Percentiles rank a stretch among this genome's conserved stretches.
Evolutionary conservation across 2,888 invertebrate genomes (phyloP).

Genomic region (Gastracanthus pulcherrimus): DNA sequence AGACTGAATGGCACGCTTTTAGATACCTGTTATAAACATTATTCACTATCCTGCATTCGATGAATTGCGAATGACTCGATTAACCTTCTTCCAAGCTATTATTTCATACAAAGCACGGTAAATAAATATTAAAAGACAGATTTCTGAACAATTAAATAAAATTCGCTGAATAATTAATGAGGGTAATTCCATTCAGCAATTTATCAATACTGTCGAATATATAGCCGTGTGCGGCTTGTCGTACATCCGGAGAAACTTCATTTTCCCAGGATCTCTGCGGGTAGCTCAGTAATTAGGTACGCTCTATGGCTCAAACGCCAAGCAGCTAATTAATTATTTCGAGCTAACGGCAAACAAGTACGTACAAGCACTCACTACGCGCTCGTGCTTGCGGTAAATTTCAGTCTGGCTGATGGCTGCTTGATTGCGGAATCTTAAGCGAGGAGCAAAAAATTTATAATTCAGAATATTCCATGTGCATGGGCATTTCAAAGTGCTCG

Average conservation of each 20-base stretch:
- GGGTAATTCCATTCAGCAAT: too few relatives aligned
- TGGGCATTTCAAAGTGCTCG: too few relatives aligned
- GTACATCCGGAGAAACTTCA: conserved; percentile 32
- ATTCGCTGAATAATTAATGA: not conserved
- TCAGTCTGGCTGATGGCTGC: not conserved
- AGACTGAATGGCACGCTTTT: too few relatives aligned
- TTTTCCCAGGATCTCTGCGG: conserved; percentile 22
- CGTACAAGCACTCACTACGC: not conserved
- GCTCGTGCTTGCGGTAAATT: conserved; percentile 25
- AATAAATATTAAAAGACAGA: too few relatives aligned
- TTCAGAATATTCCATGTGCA: too few relatives aligned
- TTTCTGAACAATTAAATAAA: too few relatives aligned
- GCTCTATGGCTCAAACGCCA: conserved; percentile 24
- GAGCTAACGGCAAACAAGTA: conserved; percentile 7
- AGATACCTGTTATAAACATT: too few relatives aligned
- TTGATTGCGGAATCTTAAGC: not conserved
- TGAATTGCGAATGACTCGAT: too few relatives aligned
- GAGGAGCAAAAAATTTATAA: not conserved
- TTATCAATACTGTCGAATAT: conserved; percentile 22
- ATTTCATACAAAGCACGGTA: too few relatives aligned
- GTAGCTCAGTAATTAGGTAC: conserved; percentile 34
- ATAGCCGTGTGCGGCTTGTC: not conserved
- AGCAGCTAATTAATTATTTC: conserved; percentile 52
- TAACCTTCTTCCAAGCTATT: too few relatives aligned
- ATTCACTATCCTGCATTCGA: too few relatives aligned